A percentile compares a stretch with the other conserved stretches of the same genome.
Evolutionary conservation across 2,888 invertebrate genomes (phyloP).

Genomic region (Malacosoma neustria): DNA sequence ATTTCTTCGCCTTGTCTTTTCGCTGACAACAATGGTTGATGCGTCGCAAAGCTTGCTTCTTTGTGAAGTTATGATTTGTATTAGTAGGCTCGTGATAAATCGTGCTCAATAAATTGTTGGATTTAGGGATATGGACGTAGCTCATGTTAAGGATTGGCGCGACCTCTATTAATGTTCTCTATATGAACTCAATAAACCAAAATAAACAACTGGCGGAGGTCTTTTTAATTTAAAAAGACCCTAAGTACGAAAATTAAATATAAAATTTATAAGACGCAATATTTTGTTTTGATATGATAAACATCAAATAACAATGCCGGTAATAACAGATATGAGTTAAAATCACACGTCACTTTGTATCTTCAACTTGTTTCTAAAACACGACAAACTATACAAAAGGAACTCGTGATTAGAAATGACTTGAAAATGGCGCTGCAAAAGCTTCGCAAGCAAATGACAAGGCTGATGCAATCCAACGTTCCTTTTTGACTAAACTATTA

Average conservation of each 20-base stretch:
- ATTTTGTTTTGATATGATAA: background rate
- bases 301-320: background rate
- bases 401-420: background rate
- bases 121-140: constrained; percentile 37
- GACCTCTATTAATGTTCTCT: constrained; percentile 11
- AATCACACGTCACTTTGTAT: background rate
- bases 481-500: no score
- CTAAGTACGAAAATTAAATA: constrained; percentile 16
- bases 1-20: constrained; percentile 55
- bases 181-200: constrained; percentile 8
- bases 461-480: constrained; percentile 1
- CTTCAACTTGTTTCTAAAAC: background rate
- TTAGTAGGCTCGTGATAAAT: constrained; percentile 26
- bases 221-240: constrained; percentile 46
- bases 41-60: constrained; percentile 34
- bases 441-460: constrained; percentile 2
- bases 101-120: constrained; percentile 29
- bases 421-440: constrained; percentile 4
- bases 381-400: background rate
- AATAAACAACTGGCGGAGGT: constrained; percentile 25
- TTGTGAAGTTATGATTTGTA: constrained; percentile 19
- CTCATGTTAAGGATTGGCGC: constrained; percentile 42
- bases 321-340: background rate
- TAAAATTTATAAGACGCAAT: constrained; percentile 6
- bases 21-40: constrained; percentile 40